These are phyloP conservation scores for Epinotia brunnichana DNA, from an alignment of 2,888 invertebrate genomes.

Conservation along the genomic window DNA sequence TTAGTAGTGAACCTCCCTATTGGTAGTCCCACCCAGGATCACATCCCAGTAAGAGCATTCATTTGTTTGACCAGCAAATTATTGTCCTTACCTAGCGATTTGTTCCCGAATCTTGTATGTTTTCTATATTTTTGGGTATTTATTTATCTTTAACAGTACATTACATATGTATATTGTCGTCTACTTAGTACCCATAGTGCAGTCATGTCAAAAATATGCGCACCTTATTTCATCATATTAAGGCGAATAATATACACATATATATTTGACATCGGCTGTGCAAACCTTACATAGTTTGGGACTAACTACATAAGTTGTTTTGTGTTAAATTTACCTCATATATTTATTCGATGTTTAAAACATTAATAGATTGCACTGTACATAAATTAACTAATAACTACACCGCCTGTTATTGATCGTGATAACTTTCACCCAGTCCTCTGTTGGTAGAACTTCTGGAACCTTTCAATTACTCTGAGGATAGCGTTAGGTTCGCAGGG, in stretches of 20 bases:
- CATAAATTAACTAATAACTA: slow-evolving; percentile 37
- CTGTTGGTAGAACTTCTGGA: slow-evolving; percentile 62
- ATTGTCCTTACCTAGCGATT: too few species aligned
- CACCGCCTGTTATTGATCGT: slow-evolving; percentile 15
- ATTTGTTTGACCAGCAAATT: too few species aligned
- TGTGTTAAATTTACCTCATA: neutral
- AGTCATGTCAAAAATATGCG: too few species aligned
- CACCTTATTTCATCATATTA: too few species aligned
- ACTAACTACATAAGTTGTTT: neutral
- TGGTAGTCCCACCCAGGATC: neutral
- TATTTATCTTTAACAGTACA: too few species aligned
- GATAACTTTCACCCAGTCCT: slow-evolving; percentile 53
- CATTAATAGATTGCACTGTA: slow-evolving; percentile 17
- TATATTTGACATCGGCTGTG: too few species aligned
- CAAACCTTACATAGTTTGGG: neutral
- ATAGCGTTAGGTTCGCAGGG: slow-evolving; percentile 65
- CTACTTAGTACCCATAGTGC: neutral
- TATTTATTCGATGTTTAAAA: neutral
- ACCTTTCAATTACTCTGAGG: slow-evolving; percentile 61
- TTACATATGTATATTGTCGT: neutral
- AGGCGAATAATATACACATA: too few species aligned
- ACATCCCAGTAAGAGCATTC: neutral
- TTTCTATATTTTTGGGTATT: too few species aligned
- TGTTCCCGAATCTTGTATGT: too few species aligned
- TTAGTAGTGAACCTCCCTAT: too few species aligned